Evolutionary conservation across 2,113 vertebrate genomes (phyloP), one percentile per base, ranked within the genome.

Genomic region (Cryptotis parvus): DNA sequence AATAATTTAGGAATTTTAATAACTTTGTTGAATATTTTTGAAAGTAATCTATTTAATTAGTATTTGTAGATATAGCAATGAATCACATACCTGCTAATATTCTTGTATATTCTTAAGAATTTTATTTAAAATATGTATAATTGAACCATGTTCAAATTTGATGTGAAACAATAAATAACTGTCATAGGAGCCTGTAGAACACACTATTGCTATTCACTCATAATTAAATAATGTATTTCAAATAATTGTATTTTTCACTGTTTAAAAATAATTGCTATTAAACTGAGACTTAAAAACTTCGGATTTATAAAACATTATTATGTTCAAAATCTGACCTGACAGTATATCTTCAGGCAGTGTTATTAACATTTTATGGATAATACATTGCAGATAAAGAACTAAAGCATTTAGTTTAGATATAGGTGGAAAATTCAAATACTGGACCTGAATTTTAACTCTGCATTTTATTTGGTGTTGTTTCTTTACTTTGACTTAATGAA

Each of bases 1-100:
- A 77, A 45, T 37, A 82, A 27, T 16, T 90, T 16, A 9, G 82
- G 70, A 74, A 80, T 86, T 91, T 85, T 90, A 69, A 24, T 73
- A 45, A 74, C 93, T 93, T 90, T 58, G 5, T 66, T 92, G 55
- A 75, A 58, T 85, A 49, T 22, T 52, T 90, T 95, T 81, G 27
- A 74, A 78, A 75, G 11, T 3, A 15, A 29, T 65, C 49, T 63
- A 31, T 68, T 85, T 83, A 91, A 66, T 29, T 63, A 33, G 43
- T 29, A 41, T 45, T 87, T 11, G 82, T 70, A 88, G 41, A 41
- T 12, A 79, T 66, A 37, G 15, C 8, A 85, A 61, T 79, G 49
- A 70, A 66, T 74, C 49, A 58, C 24, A 88, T 39, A 29, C 68
- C 81, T 84, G 37, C 29, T 84, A 84, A 90, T 69, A 84, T 55